Percentiles rank a stretch among this genome's conserved stretches.
phyloP scores from a whole-genome alignment of 1,140 invertebrate genomes.

The Halyomorpha halys region DNA sequence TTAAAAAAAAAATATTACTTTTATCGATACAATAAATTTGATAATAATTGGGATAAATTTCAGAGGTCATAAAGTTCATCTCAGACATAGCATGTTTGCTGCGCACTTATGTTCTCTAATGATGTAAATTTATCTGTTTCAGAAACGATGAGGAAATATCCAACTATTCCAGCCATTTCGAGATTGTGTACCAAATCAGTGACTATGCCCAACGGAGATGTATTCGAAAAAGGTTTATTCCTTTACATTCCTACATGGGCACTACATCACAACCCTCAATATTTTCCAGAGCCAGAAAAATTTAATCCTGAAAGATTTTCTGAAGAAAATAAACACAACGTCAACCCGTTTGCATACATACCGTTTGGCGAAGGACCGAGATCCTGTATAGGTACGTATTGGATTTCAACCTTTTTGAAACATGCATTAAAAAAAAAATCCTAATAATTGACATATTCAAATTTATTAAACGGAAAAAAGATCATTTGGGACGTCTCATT shows the following conservation, averaged over 20 bases:
- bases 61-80: too few species aligned
- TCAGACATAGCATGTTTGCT: too few species aligned
- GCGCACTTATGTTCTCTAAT: too few species aligned
- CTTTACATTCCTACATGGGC: constrained; percentile 36
- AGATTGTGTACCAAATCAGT: constrained; percentile 41
- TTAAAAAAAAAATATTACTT: too few species aligned
- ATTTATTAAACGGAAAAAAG: too few species aligned
- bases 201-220: constrained; percentile 27
- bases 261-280: constrained; percentile 37
- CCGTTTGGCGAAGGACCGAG: constrained; percentile 49
- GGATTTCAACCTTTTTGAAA: too few species aligned
- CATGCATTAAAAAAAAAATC: too few species aligned
- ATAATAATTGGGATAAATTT: too few species aligned
- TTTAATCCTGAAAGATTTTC: constrained; percentile 38
- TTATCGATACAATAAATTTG: too few species aligned
- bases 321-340: constrained; percentile 30
- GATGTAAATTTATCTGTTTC: not conserved
- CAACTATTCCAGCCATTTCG: constrained; percentile 38
- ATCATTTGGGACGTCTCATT: too few species aligned
- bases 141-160: constrained; percentile 48
- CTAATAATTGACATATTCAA: too few species aligned
- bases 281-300: constrained; percentile 36
- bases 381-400: constrained; percentile 43
- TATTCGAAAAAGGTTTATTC: constrained; percentile 32
- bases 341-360: constrained; percentile 41